Evolutionary conservation across 2,888 invertebrate genomes (phyloP).

Genomic region (Antitype chi): DNA sequence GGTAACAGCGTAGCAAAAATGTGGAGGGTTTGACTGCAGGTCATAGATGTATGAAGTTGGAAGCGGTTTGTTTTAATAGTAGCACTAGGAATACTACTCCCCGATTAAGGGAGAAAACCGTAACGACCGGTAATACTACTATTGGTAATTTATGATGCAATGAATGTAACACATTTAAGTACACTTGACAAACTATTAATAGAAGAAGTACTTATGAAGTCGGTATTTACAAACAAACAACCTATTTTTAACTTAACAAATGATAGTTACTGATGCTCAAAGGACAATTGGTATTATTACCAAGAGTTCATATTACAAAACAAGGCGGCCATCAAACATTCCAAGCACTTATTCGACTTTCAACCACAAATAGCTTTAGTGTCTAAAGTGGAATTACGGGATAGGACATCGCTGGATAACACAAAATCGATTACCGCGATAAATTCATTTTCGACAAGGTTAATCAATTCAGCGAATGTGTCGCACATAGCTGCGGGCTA

Average conservation of each 20-base stretch:
- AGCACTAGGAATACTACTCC: slow-evolving; percentile 4
- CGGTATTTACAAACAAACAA: neutral
- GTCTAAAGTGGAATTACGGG: neutral
- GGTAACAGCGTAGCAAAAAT: slow-evolving; percentile 40
- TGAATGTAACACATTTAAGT: neutral
- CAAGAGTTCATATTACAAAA: neutral
- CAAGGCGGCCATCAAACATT: neutral
- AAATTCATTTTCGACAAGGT: slow-evolving; percentile 54
- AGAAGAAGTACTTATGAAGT: neutral
- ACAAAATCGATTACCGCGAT: slow-evolving; percentile 49
- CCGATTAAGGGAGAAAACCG: slow-evolving; percentile 3
- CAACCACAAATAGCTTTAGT: neutral
- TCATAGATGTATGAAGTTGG: slow-evolving; percentile 15
- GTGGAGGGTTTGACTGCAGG: slow-evolving; percentile 22
- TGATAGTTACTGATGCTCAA: neutral
- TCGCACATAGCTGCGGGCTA: slow-evolving; percentile 46
- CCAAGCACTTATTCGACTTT: neutral
- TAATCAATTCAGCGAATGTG: slow-evolving; percentile 48
- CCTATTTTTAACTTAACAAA: neutral
- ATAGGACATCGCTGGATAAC: slow-evolving; percentile 10
- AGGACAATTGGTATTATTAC: neutral
- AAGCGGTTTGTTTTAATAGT: slow-evolving; percentile 25
- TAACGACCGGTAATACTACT: slow-evolving; percentile 10
- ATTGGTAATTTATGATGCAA: slow-evolving; percentile 30
- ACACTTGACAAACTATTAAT: slow-evolving; percentile 2